Evolutionary conservation across 2,888 invertebrate genomes (phyloP).

Genomic region (Catocala sponsa): DNA sequence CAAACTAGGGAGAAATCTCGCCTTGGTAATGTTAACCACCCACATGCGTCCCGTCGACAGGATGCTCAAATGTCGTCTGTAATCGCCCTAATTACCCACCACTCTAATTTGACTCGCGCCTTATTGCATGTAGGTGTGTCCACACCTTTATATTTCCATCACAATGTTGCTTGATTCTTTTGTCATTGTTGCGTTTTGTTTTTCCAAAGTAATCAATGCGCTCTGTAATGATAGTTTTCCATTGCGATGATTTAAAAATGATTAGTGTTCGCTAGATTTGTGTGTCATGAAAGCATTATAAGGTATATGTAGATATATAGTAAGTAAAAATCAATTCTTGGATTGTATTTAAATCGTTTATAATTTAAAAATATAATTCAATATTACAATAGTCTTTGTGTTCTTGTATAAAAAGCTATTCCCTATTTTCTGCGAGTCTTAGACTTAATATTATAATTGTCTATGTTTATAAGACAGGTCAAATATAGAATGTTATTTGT

Average conservation of each 20-base stretch:
- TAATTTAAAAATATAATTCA: no score
- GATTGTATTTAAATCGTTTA: no score
- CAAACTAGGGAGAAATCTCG: constrained; percentile 5
- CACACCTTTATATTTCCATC: constrained; percentile 64
- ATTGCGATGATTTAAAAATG: constrained; percentile 6
- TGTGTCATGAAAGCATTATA: no score
- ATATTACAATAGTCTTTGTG: no score
- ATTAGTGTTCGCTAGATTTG: neutral
- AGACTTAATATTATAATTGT: no score
- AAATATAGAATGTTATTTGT: no score
- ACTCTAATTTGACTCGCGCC: constrained; percentile 73
- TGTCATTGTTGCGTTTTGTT: constrained; percentile 51
- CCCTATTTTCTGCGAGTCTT: no score
- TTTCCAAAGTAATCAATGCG: constrained; percentile 19
- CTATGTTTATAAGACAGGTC: no score
- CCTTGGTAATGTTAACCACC: constrained; percentile 36
- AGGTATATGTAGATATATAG: no score
- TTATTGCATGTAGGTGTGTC: constrained; percentile 65
- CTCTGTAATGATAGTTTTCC: constrained; percentile 13
- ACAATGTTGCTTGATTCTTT: constrained; percentile 68
- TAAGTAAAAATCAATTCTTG: no score
- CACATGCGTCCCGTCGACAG: constrained; percentile 47
- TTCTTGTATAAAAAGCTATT: no score
- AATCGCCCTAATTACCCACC: constrained; percentile 69
- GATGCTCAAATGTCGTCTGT: constrained; percentile 46